These are phyloP conservation scores for Cactoblastis cactorum DNA, from an alignment of 2,888 invertebrate genomes.

Conservation along the genomic window DNA sequence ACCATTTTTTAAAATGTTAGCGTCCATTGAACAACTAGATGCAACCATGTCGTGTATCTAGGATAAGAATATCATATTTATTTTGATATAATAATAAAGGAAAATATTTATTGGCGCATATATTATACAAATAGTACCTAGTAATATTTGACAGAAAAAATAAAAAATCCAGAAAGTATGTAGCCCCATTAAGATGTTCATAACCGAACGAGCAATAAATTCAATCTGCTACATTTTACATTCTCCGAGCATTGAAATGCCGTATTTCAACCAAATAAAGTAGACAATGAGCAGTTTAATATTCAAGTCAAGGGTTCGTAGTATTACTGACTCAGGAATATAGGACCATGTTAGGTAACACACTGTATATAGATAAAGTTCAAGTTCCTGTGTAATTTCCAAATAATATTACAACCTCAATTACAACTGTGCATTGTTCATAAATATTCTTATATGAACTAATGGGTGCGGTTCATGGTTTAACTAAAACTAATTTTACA, in stretches of 20 bases:
- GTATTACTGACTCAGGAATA: not conserved
- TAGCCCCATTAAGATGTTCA: not conserved
- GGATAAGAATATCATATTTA: too few species aligned
- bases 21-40: too few species aligned
- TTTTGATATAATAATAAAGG: too few species aligned
- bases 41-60: too few species aligned
- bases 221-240: constrained; percentile 1
- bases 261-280: not conserved
- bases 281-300: not conserved
- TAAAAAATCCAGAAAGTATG: not conserved
- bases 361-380: not conserved
- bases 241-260: not conserved
- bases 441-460: too few species aligned
- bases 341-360: not conserved
- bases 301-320: not conserved
- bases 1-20: too few species aligned
- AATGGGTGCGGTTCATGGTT: too few species aligned
- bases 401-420: not conserved
- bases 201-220: not conserved
- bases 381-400: not conserved
- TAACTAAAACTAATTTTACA: too few species aligned
- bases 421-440: too few species aligned
- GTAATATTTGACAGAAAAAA: too few species aligned
- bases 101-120: too few species aligned
- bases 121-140: too few species aligned